Evolutionary conservation across 2,888 invertebrate genomes (phyloP).

Genomic region (Ophonus ardosiacus): DNA sequence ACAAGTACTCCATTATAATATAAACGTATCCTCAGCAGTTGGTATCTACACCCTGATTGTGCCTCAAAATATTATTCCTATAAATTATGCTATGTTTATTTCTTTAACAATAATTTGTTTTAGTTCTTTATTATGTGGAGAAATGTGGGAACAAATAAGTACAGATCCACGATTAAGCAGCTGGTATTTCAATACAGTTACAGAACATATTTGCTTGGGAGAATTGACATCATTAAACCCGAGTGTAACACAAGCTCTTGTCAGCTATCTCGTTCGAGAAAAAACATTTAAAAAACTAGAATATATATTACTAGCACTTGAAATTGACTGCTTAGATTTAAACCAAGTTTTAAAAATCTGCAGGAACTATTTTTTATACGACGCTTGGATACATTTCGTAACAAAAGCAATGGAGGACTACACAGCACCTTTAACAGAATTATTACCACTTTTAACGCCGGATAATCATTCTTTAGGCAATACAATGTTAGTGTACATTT

Average conservation of each 20-base stretch:
- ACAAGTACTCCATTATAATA: too few species aligned
- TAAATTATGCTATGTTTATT: too few species aligned
- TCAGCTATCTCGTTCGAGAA: slow-evolving; percentile 81
- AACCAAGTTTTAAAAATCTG: slow-evolving; percentile 81
- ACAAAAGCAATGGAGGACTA: slow-evolving; percentile 88
- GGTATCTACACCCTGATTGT: too few species aligned
- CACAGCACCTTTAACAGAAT: slow-evolving; percentile 84
- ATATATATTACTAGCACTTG: slow-evolving; percentile 84
- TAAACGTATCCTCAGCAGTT: too few species aligned
- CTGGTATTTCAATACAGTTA: slow-evolving; percentile 83
- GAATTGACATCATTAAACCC: slow-evolving; percentile 82
- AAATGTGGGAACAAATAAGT: slow-evolving; percentile 81
- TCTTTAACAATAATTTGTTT: slow-evolving; percentile 67
- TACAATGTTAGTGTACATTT: slow-evolving; percentile 90
- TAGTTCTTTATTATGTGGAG: slow-evolving; percentile 80
- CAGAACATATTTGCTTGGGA: slow-evolving; percentile 84
- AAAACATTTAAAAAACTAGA: slow-evolving; percentile 82
- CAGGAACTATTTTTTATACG: slow-evolving; percentile 81
- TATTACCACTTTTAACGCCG: slow-evolving; percentile 78
- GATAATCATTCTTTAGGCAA: slow-evolving; percentile 84
- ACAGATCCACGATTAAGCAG: slow-evolving; percentile 75
- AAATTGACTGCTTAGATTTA: slow-evolving; percentile 86
- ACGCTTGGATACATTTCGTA: slow-evolving; percentile 86
- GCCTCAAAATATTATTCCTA: too few species aligned
- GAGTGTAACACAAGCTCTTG: slow-evolving; percentile 84